A percentile compares a stretch with the other conserved stretches of the same genome.
Evolutionary conservation across 1,140 invertebrate genomes (phyloP).

Genomic region (Drosophila carrolli): DNA sequence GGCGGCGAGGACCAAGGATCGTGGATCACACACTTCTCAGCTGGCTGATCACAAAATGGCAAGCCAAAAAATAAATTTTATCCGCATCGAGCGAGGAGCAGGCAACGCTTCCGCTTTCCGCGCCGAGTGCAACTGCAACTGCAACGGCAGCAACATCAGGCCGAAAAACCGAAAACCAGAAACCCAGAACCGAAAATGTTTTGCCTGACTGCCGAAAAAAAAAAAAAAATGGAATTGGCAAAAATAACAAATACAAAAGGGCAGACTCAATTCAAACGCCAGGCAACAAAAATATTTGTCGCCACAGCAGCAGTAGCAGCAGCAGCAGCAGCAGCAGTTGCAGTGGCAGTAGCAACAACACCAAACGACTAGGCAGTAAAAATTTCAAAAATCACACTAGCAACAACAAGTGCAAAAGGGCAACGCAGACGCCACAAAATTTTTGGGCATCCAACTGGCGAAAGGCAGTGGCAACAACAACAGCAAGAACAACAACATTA

Average conservation of each 20-base stretch:
- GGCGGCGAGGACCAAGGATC: constrained; percentile 7
- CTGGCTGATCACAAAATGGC: constrained; percentile 3
- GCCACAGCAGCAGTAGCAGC: constrained; percentile 28
- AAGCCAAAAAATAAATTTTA: constrained; percentile 1
- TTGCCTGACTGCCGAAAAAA: constrained; percentile 72
- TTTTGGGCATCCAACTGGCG: constrained; percentile 72
- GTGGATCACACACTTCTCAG: not conserved
- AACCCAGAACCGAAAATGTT: constrained; percentile 67
- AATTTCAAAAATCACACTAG: constrained; percentile 51
- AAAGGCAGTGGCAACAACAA: constrained; percentile 41
- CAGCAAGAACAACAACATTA: constrained; percentile 1
- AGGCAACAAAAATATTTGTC: constrained; percentile 61
- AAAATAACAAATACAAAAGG: constrained; percentile 32
- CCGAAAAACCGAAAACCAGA: constrained; percentile 54
- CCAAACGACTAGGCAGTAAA: constrained; percentile 23
- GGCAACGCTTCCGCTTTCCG: constrained; percentile 74
- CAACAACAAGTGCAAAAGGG: constrained; percentile 46
- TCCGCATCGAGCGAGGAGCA: constrained; percentile 45
- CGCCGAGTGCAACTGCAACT: constrained; percentile 76
- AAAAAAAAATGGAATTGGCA: constrained; percentile 17
- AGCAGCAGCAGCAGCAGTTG: constrained; percentile 25
- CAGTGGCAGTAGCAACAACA: constrained; percentile 19
- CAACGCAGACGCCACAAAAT: constrained; percentile 63
- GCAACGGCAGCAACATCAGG: constrained; percentile 69
- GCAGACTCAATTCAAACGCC: constrained; percentile 58